A percentile compares a stretch with the other conserved stretches of the same genome.
Conservation (phyloP, 2,888 invertebrate genomes). For the Bugulina stolonifera region DNA sequence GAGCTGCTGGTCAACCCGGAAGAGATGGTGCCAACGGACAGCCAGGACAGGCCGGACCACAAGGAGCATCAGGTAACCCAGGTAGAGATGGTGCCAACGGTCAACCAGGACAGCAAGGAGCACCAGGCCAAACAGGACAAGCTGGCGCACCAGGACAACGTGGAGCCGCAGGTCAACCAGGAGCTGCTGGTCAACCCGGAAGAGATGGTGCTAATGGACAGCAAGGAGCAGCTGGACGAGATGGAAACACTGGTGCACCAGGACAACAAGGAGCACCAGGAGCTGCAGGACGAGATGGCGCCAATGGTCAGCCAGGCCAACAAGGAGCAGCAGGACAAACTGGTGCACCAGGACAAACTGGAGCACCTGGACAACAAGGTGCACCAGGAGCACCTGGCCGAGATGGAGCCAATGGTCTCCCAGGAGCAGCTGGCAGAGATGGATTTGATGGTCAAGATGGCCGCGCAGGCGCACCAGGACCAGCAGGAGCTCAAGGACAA, state of each 20-base stretch:
- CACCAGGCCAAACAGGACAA: conserved; percentile 4
- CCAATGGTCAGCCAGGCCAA: background rate
- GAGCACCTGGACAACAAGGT: conserved; percentile 28
- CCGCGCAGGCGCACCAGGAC: background rate
- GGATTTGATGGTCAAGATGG: background rate
- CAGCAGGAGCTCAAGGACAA: background rate
- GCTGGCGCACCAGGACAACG: conserved; percentile 20
- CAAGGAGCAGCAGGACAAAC: background rate
- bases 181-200: background rate
- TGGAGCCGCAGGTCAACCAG: background rate
- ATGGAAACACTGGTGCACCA: background rate
- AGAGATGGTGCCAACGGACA: conserved; percentile 6
- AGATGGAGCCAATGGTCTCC: background rate
- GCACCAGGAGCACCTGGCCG: conserved; percentile 23
- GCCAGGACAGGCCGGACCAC: background rate
- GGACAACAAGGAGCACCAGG: background rate
- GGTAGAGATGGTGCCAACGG: too few species aligned
- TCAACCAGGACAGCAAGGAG: conserved; percentile 8
- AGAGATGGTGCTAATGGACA: too few species aligned
- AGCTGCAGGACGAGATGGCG: conserved; percentile 36
- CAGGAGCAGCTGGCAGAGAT: background rate
- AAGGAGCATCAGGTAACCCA: conserved; percentile 7
- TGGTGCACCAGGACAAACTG: background rate
- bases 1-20: conserved; percentile 12
- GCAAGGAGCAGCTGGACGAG: background rate